These are phyloP conservation scores for Callopanchax toddi DNA, from an alignment of 2,113 vertebrate genomes.

Conservation along the genomic window DNA sequence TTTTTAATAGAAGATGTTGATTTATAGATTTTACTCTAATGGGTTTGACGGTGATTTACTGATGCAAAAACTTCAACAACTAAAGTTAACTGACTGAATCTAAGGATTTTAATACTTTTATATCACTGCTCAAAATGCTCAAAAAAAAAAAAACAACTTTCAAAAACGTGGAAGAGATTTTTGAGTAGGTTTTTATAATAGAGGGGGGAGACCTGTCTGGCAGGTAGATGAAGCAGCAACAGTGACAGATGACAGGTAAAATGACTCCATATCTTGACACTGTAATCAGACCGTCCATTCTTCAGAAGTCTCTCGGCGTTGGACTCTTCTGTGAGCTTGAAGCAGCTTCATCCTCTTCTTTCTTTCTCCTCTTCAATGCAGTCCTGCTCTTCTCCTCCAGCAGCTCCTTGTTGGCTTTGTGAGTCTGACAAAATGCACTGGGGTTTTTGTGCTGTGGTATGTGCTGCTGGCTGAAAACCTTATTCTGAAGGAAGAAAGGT, in stretches of 20 bases:
- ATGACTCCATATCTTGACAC: conserved; percentile 10
- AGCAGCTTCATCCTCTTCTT: background rate
- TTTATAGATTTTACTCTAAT: no score
- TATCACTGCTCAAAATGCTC: no score
- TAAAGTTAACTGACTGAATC: no score
- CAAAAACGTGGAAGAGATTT: conserved; percentile 1
- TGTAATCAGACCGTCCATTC: conserved; percentile 44
- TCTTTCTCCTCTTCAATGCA: conserved; percentile 19
- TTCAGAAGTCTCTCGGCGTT: background rate
- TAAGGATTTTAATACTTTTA: no score
- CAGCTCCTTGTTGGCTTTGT: conserved; percentile 49
- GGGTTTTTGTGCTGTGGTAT: conserved; percentile 59
- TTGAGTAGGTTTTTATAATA: background rate
- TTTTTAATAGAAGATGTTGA: no score
- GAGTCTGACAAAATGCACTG: conserved; percentile 29
- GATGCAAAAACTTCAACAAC: no score
- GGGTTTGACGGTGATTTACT: no score
- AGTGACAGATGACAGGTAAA: conserved; percentile 47
- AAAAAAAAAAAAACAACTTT: conserved; percentile 8
- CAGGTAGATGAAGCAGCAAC: conserved; percentile 16
- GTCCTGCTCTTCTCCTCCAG: conserved; percentile 9
- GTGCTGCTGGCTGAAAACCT: conserved; percentile 45
- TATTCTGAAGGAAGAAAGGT: background rate
- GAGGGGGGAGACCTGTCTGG: background rate
- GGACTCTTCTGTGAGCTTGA: conserved; percentile 2